Evolutionary conservation across 1,140 invertebrate genomes (phyloP).

Genomic region (Spodoptera litura): DNA sequence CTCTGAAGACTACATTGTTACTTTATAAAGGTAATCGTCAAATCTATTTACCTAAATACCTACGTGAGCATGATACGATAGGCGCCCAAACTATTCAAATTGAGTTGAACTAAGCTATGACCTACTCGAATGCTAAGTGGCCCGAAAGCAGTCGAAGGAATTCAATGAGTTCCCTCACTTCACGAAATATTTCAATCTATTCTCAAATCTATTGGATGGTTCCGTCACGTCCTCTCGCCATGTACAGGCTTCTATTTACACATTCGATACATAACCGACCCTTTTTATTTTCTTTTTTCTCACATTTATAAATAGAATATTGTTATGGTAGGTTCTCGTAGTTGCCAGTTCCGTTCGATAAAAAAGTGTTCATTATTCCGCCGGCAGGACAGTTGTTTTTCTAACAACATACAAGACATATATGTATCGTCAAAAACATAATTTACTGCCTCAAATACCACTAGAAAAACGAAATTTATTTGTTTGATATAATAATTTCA

Average conservation of each 20-base stretch:
- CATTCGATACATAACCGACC: background rate
- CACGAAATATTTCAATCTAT: constrained; percentile 7
- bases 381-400: background rate
- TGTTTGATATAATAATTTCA: constrained; percentile 1
- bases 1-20: too few relatives aligned
- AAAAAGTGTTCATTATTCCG: constrained; percentile 6
- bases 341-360: background rate
- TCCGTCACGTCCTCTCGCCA: background rate
- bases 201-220: constrained; percentile 2
- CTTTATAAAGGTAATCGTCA: too few relatives aligned
- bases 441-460: too few relatives aligned
- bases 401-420: background rate
- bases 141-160: background rate
- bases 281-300: constrained; percentile 4
- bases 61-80: background rate
- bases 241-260: background rate
- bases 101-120: background rate
- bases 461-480: background rate
- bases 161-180: background rate
- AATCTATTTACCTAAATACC: too few relatives aligned
- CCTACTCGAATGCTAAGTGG: background rate
- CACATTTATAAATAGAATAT: constrained; percentile 2
- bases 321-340: background rate
- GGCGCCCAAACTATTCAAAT: constrained; percentile 18
- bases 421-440: background rate